Evolutionary conservation across 2,797 vertebrate species (phyloP).

Genomic region (Neosalanx taihuensis): DNA sequence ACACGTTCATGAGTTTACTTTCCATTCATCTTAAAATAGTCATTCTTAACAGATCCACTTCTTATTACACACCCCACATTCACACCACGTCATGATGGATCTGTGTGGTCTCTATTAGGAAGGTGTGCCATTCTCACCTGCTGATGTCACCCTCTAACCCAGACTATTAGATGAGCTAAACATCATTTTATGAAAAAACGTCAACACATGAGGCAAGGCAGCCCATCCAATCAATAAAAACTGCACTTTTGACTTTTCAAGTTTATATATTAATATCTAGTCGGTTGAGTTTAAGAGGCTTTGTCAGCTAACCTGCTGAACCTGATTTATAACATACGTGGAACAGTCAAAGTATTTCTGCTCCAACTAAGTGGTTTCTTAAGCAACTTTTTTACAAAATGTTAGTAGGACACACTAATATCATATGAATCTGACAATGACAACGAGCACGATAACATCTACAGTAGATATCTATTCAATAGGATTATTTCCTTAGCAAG

Average conservation of each 20-base stretch:
- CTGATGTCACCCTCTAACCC: not conserved
- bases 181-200: not conserved
- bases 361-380: not conserved
- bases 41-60: not conserved
- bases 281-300: not conserved
- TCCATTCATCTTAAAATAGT: not conserved
- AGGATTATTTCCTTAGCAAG: slow-evolving; percentile 8
- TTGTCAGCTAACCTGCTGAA: not conserved
- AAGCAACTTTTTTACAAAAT: not conserved
- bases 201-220: not conserved
- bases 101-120: not conserved
- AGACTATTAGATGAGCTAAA: not conserved
- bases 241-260: not conserved
- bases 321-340: not conserved
- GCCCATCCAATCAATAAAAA: not conserved
- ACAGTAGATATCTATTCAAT: not conserved
- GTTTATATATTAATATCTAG: not conserved
- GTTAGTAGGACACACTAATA: not conserved
- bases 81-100: not conserved
- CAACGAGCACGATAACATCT: not conserved
- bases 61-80: not conserved
- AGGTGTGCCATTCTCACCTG: slow-evolving; percentile 4
- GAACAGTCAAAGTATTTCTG: not conserved
- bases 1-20: not conserved
- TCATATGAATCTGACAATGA: not conserved